A percentile compares a stretch with the other conserved stretches of the same genome.
phyloP scores from a whole-genome alignment of 1,140 invertebrate genomes.

The Sitobion miscanthi region DNA sequence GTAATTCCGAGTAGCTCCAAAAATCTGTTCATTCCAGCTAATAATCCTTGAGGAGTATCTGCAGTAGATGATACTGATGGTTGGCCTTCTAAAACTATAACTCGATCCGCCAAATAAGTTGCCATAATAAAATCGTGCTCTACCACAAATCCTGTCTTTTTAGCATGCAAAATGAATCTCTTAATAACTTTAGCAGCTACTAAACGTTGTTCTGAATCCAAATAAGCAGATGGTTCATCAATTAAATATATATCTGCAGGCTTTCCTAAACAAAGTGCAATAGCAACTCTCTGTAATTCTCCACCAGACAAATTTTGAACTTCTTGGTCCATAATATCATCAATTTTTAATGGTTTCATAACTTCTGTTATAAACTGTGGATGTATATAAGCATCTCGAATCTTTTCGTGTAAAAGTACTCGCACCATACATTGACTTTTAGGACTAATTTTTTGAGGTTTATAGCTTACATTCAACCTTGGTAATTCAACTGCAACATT shows the following conservation, averaged over 20 bases:
- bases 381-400: constrained; percentile 95
- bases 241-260: constrained; percentile 99
- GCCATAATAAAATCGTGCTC: constrained; percentile 99
- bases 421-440: constrained; percentile 92
- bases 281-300: constrained; percentile 96
- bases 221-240: constrained; percentile 98
- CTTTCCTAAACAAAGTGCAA: constrained; percentile 96
- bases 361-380: constrained; percentile 99
- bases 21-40: constrained; percentile 99
- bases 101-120: constrained; percentile 97
- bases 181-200: constrained; percentile 99
- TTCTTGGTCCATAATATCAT: constrained; percentile 98
- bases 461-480: constrained; percentile 97
- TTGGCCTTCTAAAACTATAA: constrained; percentile 96
- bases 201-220: constrained; percentile 99
- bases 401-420: constrained; percentile 92
- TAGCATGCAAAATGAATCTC: constrained; percentile 97
- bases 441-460: constrained; percentile 99
- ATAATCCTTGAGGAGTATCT: constrained; percentile 89
- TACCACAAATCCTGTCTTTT: constrained; percentile 99
- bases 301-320: constrained; percentile 99
- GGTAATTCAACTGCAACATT: constrained; percentile 76
- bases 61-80: constrained; percentile 90
- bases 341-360: constrained; percentile 97
- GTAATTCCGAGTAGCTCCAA: constrained; percentile 96